phyloP scores from a whole-genome alignment of 2,888 invertebrate genomes.

The Chorisops tibialis region DNA sequence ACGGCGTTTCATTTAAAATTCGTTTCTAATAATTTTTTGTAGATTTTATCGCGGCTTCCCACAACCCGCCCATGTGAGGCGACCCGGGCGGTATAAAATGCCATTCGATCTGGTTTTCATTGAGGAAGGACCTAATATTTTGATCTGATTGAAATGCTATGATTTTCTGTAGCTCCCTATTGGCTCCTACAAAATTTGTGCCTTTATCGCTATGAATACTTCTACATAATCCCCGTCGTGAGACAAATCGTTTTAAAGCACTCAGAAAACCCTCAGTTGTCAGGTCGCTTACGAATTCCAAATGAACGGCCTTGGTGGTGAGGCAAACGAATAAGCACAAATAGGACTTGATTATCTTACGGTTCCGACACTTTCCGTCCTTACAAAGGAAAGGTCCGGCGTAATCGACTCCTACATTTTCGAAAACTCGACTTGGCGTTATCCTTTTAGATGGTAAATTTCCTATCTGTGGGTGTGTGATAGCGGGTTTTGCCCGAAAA shows the following conservation, averaged over 20 bases:
- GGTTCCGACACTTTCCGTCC: constrained; percentile 28
- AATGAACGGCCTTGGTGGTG: constrained; percentile 32
- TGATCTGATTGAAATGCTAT: too few species aligned
- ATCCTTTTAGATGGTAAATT: constrained; percentile 34
- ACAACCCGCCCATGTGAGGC: too few species aligned
- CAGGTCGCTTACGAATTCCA: constrained; percentile 29
- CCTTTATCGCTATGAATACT: constrained; percentile 40
- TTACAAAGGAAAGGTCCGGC: constrained; percentile 33
- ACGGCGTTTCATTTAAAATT: too few species aligned
- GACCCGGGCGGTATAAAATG: too few species aligned
- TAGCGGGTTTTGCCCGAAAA: too few species aligned
- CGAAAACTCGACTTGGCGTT: constrained; percentile 24
- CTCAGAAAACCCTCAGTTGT: constrained; percentile 37
- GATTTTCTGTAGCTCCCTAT: constrained; percentile 10
- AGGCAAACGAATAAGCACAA: constrained; percentile 38
- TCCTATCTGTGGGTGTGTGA: too few species aligned
- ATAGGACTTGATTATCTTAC: constrained; percentile 35
- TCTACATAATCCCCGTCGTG: constrained; percentile 36
- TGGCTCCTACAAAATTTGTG: constrained; percentile 40
- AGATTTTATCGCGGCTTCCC: constrained; percentile 39
- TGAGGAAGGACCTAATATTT: too few species aligned
- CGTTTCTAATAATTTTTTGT: too few species aligned
- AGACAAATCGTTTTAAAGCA: constrained; percentile 36
- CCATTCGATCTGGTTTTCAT: constrained; percentile 39
- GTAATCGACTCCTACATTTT: constrained; percentile 32